These are phyloP conservation scores for Rhingia campestris DNA, from an alignment of 2,888 invertebrate species.

Conservation along the genomic window DNA sequence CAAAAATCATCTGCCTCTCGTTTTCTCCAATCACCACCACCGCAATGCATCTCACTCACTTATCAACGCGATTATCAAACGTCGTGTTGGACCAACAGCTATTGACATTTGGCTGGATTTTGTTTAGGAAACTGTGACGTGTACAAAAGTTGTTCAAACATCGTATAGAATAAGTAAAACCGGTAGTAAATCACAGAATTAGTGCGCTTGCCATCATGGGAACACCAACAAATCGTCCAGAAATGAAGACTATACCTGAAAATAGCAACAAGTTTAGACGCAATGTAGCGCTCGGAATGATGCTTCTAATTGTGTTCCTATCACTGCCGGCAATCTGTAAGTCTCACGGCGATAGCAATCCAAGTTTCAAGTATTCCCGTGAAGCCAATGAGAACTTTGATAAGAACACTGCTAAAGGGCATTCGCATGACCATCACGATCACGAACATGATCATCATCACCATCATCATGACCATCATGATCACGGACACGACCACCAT, in stretches of 20 bases:
- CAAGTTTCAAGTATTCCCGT: conserved; percentile 92
- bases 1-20: conserved; percentile 44
- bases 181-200: conserved; percentile 58
- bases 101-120: conserved; percentile 44
- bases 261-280: conserved; percentile 56
- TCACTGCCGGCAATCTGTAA: conserved; percentile 81
- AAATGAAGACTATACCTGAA: neutral
- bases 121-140: conserved; percentile 61
- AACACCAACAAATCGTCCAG: neutral
- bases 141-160: conserved; percentile 44
- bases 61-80: conserved; percentile 20
- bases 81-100: conserved; percentile 26
- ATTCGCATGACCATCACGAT: conserved; percentile 78
- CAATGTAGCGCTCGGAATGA: conserved; percentile 76
- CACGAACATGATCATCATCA: conserved; percentile 79
- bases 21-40: neutral
- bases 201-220: conserved; percentile 41
- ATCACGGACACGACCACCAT: conserved; percentile 67
- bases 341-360: conserved; percentile 84
- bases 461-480: conserved; percentile 34
- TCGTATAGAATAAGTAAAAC: conserved; percentile 10
- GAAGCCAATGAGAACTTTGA: conserved; percentile 85
- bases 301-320: conserved; percentile 79
- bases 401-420: conserved; percentile 68
- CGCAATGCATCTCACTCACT: conserved; percentile 13